Evolutionary conservation across 30 jellyfish, hydroid and myxozoan species (phyloP), one percentile per base, ranked within the genome.

Genomic region (Nemopilema nomurai): DNA sequence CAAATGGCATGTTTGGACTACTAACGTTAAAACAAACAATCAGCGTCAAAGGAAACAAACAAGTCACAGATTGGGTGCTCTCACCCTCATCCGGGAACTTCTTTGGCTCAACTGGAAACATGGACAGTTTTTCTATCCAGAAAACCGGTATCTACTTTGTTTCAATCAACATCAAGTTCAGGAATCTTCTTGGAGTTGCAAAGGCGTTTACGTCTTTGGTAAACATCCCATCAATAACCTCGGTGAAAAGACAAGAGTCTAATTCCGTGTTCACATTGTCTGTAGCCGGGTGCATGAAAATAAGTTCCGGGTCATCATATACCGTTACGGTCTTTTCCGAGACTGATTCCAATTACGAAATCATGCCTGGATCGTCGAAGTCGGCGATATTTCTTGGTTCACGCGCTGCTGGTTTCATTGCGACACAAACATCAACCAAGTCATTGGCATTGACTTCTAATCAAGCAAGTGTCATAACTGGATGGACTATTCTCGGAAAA

Each of bases 401-500:
- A 19, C 57, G 27, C 30, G 74, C 30, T n/a, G 67, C 65, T 18
- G 99, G 99, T 27, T 94, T 94, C 77, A 80, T 97, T 28, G 97
- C 97, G 49, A 67, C 89, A 17, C 95, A 69, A 28, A 80, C 72
- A 26, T 28, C 29, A 41, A 73, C 86, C 28, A 67, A 32, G 21
- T 67, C 88, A n/a, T 1, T 79, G 49, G 16, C 30, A 18, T 75
- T 82, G 52, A 33, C 23, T 1, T 41, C 87, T 1, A 53, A 53
- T 31, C 53, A 21, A 49, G 79, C 85, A 76, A 25, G 26, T 74
- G 41, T 70, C 65, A 57, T 94, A 67, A 8, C 67, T 8, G 90
- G 96, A 52, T 94, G 99, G 99, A 68, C 96, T 3, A 76, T 89
- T 16, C n/a, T 41, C 23, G 97, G 96, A 17, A 94, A 85, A 76